phyloP scores from a whole-genome alignment of 2,113 vertebrate species.

The Columba livia region DNA sequence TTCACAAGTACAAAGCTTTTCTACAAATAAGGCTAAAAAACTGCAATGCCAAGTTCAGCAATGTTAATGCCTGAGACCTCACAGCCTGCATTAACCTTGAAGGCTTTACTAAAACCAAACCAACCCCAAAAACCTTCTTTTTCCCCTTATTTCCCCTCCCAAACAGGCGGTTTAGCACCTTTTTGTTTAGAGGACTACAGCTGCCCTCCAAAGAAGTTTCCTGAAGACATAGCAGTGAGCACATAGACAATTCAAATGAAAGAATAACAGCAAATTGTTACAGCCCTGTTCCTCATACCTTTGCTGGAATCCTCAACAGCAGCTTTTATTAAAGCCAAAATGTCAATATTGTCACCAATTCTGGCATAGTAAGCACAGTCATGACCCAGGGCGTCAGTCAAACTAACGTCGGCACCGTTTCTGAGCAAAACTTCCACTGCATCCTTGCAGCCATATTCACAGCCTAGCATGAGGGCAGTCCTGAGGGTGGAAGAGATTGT shows the following conservation, averaged over 20 bases:
- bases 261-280: background rate
- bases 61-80: background rate
- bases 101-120: background rate
- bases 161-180: background rate
- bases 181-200: background rate
- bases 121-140: background rate
- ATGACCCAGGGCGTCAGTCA: constrained; percentile 85
- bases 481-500: constrained; percentile 60
- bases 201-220: background rate
- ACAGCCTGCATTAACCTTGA: background rate
- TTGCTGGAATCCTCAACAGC: constrained; percentile 82
- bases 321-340: constrained; percentile 82
- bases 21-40: background rate
- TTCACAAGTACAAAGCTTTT: background rate
- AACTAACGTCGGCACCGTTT: constrained; percentile 81
- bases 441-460: constrained; percentile 91
- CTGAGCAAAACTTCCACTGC: constrained; percentile 90
- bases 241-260: background rate
- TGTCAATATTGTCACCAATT: constrained; percentile 89
- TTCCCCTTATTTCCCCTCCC: background rate
- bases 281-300: constrained; percentile 72
- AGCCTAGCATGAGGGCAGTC: constrained; percentile 92
- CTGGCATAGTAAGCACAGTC: constrained; percentile 91
- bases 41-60: background rate
- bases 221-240: background rate